Evolutionary conservation across 2,113 vertebrate genomes (phyloP), one percentile per base, ranked within the genome.

Genomic region (Pseudolaguvia tuberculata): DNA sequence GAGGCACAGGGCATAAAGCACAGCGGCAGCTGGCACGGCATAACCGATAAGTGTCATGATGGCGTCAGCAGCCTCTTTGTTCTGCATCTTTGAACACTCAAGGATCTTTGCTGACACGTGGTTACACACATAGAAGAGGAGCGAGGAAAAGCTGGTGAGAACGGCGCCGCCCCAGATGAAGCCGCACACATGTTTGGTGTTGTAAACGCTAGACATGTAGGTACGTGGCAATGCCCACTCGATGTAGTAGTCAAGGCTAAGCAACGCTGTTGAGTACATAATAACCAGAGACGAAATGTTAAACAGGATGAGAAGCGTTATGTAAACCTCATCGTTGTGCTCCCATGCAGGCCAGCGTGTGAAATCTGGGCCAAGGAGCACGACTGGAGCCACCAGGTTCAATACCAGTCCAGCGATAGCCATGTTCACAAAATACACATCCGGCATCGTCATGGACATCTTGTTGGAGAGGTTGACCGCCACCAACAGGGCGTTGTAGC

Each of bases 351-450:
- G 93, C 95, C 95, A 98, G 78, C 89, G 89, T 0, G 93, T 92
- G 35, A 93, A 93, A 70, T 87, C 85, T 0, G 95, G 92, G 55
- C 94, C 94, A 47, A 99, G 87, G 70, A 99, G 92, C 85, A 94
- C 92, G 51, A 91, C 83, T 0, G 95, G 94, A 0, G 95, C 95
- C 85, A 98, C 91, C 4, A 92, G 78, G 3, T 94, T 94, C 77
- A 97, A 93, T 80, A 99, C 92, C 8, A 99, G 91, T 10, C 95
- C 96, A 0, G 96, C 96, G 0, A 96, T 92, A 3, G 95, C 96
- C 50, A 99, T 96, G 89, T 98, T 99, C 80, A 98, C 94, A 0
- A 98, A 99, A 82, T 99, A 99, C 70, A 99, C 96, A 0, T 99
- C 97, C 0, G 96, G 97, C 96, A 98, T 98, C 39, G 95, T 97